A percentile compares a stretch with the other conserved stretches of the same genome.
phyloP scores from a whole-genome alignment of 2,888 invertebrate genomes.

The Argyra leucocephala region DNA sequence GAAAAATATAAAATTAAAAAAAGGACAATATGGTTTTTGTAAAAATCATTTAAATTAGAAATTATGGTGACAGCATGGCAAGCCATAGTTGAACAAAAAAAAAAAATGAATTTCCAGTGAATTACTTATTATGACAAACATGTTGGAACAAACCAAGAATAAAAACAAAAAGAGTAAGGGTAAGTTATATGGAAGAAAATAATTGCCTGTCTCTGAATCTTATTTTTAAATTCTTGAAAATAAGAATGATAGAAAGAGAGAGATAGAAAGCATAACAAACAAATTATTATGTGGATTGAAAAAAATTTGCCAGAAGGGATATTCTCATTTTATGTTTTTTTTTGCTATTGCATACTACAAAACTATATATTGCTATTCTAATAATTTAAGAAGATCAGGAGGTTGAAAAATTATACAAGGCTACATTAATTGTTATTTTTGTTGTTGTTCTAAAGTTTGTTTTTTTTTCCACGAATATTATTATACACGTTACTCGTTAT shows the following conservation, averaged over 20 bases:
- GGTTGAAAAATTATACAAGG: no score
- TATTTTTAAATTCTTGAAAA: no score
- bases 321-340: background rate
- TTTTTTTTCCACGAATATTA: no score
- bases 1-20: background rate
- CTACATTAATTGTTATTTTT: no score
- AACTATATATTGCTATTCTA: no score
- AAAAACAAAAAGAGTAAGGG: background rate
- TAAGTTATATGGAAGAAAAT: background rate
- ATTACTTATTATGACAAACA: background rate
- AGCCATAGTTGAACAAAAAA: background rate
- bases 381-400: no score
- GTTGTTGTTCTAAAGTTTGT: no score
- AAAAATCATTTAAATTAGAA: constrained; percentile 2
- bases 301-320: background rate
- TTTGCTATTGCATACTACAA: no score
- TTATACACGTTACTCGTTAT: no score
- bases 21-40: constrained; percentile 6
- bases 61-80: background rate
- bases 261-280: no score
- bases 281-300: background rate
- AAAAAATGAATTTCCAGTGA: background rate
- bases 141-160: no score
- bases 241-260: no score
- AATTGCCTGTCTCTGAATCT: background rate